Evolutionary conservation across 2,113 vertebrate genomes (phyloP).

Genomic region (Callopanchax toddi): DNA sequence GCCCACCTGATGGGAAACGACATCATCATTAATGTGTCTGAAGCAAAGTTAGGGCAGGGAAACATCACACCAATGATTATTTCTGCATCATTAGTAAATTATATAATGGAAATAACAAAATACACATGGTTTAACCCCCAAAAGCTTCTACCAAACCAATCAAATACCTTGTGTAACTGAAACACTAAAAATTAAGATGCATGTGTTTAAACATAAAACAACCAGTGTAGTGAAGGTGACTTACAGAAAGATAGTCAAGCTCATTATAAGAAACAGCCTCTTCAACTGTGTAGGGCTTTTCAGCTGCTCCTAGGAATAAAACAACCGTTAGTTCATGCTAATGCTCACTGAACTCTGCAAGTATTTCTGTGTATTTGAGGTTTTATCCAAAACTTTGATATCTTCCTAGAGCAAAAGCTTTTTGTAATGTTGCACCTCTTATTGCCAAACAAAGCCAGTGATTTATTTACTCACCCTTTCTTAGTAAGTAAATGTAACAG

Average conservation of each 20-base stretch:
- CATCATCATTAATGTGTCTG: neutral
- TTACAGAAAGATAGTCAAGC: constrained; percentile 95
- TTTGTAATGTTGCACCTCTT: neutral
- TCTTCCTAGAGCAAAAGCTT: too few species aligned
- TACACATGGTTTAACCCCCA: too few species aligned
- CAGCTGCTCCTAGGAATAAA: constrained; percentile 86
- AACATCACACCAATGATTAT: neutral
- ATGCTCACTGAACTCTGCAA: too few species aligned
- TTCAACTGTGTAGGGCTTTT: constrained; percentile 96
- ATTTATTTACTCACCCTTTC: constrained; percentile 85
- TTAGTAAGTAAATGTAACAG: constrained; percentile 93
- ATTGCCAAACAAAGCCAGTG: neutral
- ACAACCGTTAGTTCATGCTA: neutral
- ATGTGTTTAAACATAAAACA: neutral
- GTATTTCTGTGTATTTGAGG: too few species aligned
- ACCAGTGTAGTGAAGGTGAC: constrained; percentile 57
- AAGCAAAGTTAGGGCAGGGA: neutral
- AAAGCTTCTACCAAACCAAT: neutral
- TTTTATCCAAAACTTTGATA: too few species aligned
- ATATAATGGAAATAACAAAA: neutral
- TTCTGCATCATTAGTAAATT: too few species aligned
- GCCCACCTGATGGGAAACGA: constrained; percentile 83
- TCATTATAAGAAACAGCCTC: constrained; percentile 95
- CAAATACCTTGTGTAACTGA: neutral
- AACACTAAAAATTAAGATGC: neutral